Conservation (phyloP, 30 jellyfish, hydroid and myxozoan genomes). For the Cassiopea xamachana region DNA sequence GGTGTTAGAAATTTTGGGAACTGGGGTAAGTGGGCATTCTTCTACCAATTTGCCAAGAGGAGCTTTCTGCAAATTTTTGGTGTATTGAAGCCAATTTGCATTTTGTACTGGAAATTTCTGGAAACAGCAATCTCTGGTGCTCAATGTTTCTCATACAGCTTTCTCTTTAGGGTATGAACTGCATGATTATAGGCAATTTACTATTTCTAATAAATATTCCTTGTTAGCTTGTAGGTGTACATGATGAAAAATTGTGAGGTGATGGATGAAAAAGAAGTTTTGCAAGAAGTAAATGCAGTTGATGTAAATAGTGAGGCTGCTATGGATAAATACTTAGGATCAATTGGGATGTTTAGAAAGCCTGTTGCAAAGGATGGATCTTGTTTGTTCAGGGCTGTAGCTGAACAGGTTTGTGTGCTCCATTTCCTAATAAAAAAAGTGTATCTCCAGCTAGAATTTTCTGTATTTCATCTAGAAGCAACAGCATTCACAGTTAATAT, state of each 20-base stretch:
- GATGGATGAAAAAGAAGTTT: slow-evolving; percentile 14
- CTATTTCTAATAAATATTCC: too few relatives aligned
- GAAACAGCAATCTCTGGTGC: too few relatives aligned
- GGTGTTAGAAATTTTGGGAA: too few relatives aligned
- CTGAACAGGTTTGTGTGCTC: slow-evolving; percentile 80
- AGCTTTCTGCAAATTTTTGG: too few relatives aligned
- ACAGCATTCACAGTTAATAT: too few relatives aligned
- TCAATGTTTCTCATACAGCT: too few relatives aligned
- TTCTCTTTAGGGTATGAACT: too few relatives aligned
- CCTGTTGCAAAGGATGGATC: slow-evolving; percentile 98
- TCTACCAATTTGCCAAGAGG: too few relatives aligned
- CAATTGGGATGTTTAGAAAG: slow-evolving; percentile 73
- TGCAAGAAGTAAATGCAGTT: background rate
- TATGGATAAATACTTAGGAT: slow-evolving; percentile 78
- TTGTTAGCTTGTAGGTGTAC: background rate
- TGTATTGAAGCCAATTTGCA: too few relatives aligned
- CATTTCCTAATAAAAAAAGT: background rate
- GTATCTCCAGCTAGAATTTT: background rate
- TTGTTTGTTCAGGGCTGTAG: slow-evolving; percentile 88
- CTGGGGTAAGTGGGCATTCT: too few relatives aligned
- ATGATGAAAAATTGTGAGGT: background rate
- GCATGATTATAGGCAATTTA: too few relatives aligned
- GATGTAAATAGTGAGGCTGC: slow-evolving; percentile 70
- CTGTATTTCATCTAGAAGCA: background rate
- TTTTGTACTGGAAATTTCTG: too few relatives aligned